Percentiles rank a stretch among this genome's conserved stretches.
These are phyloP conservation scores for Sinodicranocentrus sp. DNA, from an alignment of 2,888 invertebrate species.

Conservation along the genomic window DNA sequence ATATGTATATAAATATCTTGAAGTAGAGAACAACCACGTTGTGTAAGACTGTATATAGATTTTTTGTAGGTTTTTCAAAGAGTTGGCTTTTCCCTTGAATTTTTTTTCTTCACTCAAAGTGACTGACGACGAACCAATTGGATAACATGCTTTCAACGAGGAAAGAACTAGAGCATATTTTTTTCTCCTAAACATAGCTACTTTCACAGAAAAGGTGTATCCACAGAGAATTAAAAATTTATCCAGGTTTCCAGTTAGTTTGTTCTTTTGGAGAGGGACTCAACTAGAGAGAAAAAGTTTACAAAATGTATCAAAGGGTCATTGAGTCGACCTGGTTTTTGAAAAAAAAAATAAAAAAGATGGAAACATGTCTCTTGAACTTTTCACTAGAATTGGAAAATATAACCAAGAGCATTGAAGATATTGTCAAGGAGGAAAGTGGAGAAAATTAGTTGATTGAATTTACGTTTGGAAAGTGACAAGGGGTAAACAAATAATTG, in stretches of 20 bases:
- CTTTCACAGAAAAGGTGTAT: too few species aligned
- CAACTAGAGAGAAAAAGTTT: too few species aligned
- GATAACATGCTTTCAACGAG: not conserved
- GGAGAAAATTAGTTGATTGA: not conserved
- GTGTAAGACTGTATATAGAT: not conserved
- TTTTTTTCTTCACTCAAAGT: not conserved
- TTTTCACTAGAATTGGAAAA: too few species aligned
- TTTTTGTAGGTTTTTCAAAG: not conserved
- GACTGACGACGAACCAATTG: not conserved
- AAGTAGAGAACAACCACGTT: not conserved
- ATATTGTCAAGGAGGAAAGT: not conserved
- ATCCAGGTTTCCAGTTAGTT: not conserved
- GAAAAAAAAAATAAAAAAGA: not conserved
- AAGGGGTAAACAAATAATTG: too few species aligned
- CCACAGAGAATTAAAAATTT: constrained; percentile 1
- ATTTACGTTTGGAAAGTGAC: too few species aligned
- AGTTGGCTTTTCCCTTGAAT: not conserved
- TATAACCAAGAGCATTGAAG: not conserved
- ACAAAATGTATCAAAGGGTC: not conserved
- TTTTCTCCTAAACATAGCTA: not conserved
- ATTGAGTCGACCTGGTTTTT: not conserved
- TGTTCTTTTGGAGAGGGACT: too few species aligned
- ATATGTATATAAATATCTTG: not conserved
- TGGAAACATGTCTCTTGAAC: too few species aligned
- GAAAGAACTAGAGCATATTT: not conserved